Conservation (phyloP, 2,888 invertebrate genomes). For the Drosophila silvestris region DNA sequence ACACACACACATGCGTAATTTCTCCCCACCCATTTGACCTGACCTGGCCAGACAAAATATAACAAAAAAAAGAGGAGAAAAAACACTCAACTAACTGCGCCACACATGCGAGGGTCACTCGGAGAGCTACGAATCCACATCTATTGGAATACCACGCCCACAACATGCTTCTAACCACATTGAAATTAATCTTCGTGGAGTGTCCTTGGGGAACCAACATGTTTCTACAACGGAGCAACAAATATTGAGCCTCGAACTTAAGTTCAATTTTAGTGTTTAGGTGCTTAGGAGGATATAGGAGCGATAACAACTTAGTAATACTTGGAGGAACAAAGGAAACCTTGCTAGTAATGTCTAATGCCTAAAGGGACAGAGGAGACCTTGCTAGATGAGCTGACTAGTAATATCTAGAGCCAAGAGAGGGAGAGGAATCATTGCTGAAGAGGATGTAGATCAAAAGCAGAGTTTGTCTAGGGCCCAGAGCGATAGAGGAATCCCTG, state of each 20-base stretch:
- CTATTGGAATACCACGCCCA: slow-evolving; percentile 18
- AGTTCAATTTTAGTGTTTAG: not conserved
- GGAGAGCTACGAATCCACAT: not conserved
- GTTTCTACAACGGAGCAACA: not conserved
- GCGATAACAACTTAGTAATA: not conserved
- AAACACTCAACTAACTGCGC: slow-evolving; percentile 17
- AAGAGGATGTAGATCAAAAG: not conserved
- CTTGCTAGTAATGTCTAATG: not conserved
- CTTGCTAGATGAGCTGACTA: not conserved
- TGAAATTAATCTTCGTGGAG: slow-evolving; percentile 22
- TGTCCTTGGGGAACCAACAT: slow-evolving; percentile 8
- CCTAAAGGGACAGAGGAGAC: not conserved
- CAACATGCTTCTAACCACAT: slow-evolving; percentile 14
- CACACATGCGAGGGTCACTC: slow-evolving; percentile 45
- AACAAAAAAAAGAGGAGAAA: slow-evolving; percentile 13
- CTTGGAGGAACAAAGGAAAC: not conserved
- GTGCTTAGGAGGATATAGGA: not conserved
- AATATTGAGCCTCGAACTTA: not conserved
- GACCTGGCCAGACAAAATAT: slow-evolving; percentile 11
- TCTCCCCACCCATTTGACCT: slow-evolving; percentile 39
- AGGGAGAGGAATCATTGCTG: too few relatives aligned
- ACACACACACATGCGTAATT: slow-evolving; percentile 50
- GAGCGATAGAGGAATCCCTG: too few relatives aligned
- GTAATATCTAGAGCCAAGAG: not conserved
- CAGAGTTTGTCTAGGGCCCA: too few relatives aligned